Conservation (phyloP, 2,113 vertebrate genomes). For the Chunga burmeisteri region DNA sequence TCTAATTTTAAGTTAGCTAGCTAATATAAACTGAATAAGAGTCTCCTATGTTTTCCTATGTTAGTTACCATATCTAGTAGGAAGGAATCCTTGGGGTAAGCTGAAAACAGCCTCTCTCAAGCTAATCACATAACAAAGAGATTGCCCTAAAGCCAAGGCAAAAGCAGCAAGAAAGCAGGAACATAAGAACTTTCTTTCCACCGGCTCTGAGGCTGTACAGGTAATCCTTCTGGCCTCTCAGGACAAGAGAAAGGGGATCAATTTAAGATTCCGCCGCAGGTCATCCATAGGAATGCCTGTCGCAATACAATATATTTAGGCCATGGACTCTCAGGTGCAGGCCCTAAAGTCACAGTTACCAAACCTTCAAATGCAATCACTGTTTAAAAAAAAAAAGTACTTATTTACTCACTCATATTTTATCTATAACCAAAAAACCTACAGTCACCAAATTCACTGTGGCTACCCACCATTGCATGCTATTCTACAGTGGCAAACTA, state of each 20-base stretch:
- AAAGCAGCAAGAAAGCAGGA: neutral
- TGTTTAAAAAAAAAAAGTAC: neutral
- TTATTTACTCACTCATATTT: neutral
- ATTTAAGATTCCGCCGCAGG: neutral
- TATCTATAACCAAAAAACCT: neutral
- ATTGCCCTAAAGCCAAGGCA: conserved; percentile 5
- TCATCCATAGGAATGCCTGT: neutral
- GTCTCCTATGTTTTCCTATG: neutral
- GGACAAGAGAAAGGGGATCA: neutral
- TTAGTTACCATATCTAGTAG: neutral
- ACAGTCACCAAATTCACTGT: neutral
- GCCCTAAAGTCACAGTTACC: neutral
- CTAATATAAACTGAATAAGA: neutral
- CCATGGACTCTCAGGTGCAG: neutral
- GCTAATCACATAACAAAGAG: neutral
- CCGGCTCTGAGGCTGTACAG: neutral
- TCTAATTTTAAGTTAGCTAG: neutral
- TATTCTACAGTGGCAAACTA: neutral
- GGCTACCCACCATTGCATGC: neutral
- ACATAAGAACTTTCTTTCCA: neutral
- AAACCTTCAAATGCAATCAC: neutral
- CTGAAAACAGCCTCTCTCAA: neutral
- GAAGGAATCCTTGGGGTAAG: neutral
- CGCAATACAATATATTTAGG: neutral
- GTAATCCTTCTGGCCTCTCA: neutral